Base-by-base conservation (phyloP, 2,797 vertebrate species). In the Peromyscus aztecus region DNA sequence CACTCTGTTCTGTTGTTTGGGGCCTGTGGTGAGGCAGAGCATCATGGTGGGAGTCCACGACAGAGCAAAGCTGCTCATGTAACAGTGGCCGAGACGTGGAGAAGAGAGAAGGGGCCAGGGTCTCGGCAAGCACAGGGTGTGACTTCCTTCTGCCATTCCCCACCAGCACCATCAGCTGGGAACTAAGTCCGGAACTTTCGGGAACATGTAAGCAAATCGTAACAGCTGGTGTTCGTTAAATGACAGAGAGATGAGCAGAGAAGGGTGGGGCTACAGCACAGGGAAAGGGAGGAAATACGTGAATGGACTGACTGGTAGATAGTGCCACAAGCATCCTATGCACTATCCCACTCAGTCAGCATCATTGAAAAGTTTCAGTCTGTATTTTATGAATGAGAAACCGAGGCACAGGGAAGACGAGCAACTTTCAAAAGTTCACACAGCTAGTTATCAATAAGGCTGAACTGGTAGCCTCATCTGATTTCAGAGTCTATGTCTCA, bases 341-440 rank as follows among this genome's bases (percentile, higher is more conserved):
- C 34, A 4, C n/a, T 6, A 1, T 77, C 63, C 75, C 23, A 3
- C 37, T 85, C 49, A 37, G 4, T 57, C 73, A 57, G 65, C 49
- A 63, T n/a, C 84, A 31, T 0, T 34, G 73, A n/a, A 63, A 93
- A 65, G 71, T 46, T 92, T 91, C 46, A 80, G 19, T 8, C 10
- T 76, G 4, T 61, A 71, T 67, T 84, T 91, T 76, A 63, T 34
- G 19, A 73, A 65, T n/a, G 19, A 94, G 69, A 80, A 71, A 84
- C 69, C 34, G 61, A 97, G 65, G 29, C 46, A 83, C 87, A 90
- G 59, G 95, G 71, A 89, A 23, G 46, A 31, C 71, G 16, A 61
- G 77, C 80, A 77, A 94, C 61, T 81, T 83, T 87, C 65, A 80
- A 69, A 76, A 89, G 31, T 3, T 40, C n/a, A 82, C 84, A 92